Conservation (phyloP, 2,888 invertebrate species). For the Hirtodrosophila duncani region DNA sequence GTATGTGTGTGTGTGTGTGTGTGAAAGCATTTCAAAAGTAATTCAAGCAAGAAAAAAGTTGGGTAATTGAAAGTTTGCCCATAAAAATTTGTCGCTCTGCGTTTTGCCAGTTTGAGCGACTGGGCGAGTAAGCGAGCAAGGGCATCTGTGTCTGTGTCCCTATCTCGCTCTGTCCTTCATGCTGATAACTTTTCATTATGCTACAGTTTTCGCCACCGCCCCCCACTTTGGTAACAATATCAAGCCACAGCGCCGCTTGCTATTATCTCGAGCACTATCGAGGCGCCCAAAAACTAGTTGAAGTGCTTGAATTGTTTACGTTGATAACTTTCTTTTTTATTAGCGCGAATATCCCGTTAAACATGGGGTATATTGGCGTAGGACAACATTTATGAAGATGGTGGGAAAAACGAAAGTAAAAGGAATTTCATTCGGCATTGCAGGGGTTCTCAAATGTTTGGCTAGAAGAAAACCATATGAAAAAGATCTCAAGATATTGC, state of each 20-base stretch:
- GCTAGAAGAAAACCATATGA: too few relatives aligned
- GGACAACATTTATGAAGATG: neutral
- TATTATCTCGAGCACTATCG: slow-evolving; percentile 62
- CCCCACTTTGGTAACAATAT: too few relatives aligned
- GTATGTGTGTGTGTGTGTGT: slow-evolving; percentile 11
- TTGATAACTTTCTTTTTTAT: slow-evolving; percentile 52
- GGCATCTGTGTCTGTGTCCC: neutral
- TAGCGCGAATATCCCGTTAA: slow-evolving; percentile 14
- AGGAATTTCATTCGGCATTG: too few relatives aligned
- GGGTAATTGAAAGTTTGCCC: slow-evolving; percentile 70
- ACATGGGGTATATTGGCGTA: neutral
- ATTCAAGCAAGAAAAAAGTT: slow-evolving; percentile 69
- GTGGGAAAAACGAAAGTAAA: too few relatives aligned
- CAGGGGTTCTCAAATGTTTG: too few relatives aligned
- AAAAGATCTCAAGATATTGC: too few relatives aligned
- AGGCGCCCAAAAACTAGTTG: slow-evolving; percentile 62
- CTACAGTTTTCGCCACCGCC: neutral
- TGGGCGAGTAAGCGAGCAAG: too few relatives aligned
- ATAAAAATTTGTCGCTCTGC: slow-evolving; percentile 68
- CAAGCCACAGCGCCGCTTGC: slow-evolving; percentile 13
- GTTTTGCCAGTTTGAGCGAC: slow-evolving; percentile 31
- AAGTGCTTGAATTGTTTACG: slow-evolving; percentile 68
- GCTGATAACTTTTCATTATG: slow-evolving; percentile 37
- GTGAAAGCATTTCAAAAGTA: slow-evolving; percentile 62
- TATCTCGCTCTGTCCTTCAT: slow-evolving; percentile 2